Evolutionary conservation across 2,888 invertebrate species (phyloP), one percentile per base, ranked within the genome.

Genomic region (Cantharis lateralis): DNA sequence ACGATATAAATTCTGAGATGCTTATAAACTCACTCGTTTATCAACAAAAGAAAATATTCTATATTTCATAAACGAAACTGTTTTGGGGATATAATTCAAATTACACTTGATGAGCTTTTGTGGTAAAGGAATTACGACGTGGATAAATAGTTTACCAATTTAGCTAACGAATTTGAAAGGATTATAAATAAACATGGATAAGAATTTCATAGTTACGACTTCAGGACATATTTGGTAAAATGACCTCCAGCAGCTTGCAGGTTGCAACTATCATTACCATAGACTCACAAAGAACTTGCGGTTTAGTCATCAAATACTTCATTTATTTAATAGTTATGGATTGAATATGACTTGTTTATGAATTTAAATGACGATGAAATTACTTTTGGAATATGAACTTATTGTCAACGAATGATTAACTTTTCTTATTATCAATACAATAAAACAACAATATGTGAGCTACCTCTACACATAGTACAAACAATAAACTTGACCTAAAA

Each of bases 251-350:
- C 48, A 48, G 11, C 48, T n/a, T 32, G n/a, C 48, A 48, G n/a
- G 48, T 48, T 48, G n/a, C 7, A 48, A 48, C n/a, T n/a, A 7
- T 48, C n/a, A n/a, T n/a, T n/a, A 48, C 2, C 48, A 48, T 62
- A 68, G 68, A 28, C 68, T 24, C 73, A 73, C 73, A 68, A 73
- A 62, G 73, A 62, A 72, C 68, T 73, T 68, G 26, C 68, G 68
- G 68, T n/a, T 68, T 73, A 68, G 73, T 73, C 68, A 68, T 73
- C 73, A 73, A 73, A 73, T 73, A 68, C 62, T 73, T 73, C 73
- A 73, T 48, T 48, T 48, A 48, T 48, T 48, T 48, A 48, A 48
- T 48, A 48, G 62, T 68, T 72, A 68, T 72, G 24, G 73, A 73
- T 73, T 68, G 73, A 68, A 62, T 73, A 73, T 48, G 48, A 66